Conservation (phyloP, 2,888 invertebrate genomes). For the Teleogryllus oceanicus region DNA sequence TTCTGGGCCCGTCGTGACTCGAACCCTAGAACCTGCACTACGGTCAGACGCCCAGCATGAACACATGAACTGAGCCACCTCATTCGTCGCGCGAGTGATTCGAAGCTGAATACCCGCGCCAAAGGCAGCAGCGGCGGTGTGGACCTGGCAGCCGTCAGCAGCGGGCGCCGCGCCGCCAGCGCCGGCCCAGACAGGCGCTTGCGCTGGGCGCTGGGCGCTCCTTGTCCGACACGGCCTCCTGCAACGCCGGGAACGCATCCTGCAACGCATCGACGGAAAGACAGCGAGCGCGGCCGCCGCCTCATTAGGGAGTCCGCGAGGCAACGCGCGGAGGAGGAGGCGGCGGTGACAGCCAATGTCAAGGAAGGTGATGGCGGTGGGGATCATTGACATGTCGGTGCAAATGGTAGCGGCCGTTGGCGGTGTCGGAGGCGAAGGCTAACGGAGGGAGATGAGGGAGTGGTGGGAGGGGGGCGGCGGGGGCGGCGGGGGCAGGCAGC, state of each 20-base stretch:
- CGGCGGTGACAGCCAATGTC: not conserved
- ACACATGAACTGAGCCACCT: no score
- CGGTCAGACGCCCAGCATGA: no score
- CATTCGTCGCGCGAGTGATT: no score
- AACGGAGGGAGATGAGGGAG: not conserved
- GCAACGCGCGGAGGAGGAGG: not conserved
- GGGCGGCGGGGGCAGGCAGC: slow-evolving; percentile 19
- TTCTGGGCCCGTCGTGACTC: no score
- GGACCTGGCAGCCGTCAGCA: no score
- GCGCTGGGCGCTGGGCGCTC: no score
- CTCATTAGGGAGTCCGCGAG: not conserved
- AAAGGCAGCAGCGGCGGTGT: no score
- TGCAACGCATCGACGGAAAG: not conserved
- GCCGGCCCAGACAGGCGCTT: no score
- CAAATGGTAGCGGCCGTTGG: slow-evolving; percentile 11
- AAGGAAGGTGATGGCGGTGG: slow-evolving; percentile 21
- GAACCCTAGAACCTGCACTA: no score
- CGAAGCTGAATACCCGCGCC: no score
- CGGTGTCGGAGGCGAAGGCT: not conserved
- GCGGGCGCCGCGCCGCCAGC: no score
- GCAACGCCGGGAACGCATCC: not conserved
- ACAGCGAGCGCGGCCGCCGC: not conserved
- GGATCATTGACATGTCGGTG: no score
- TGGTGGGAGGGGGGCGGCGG: slow-evolving; percentile 22
- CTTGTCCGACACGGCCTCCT: not conserved